Percentiles rank a stretch among this genome's conserved stretches.
Conservation (phyloP, 1,140 invertebrate genomes). For the Drosophila yakuba region DNA sequence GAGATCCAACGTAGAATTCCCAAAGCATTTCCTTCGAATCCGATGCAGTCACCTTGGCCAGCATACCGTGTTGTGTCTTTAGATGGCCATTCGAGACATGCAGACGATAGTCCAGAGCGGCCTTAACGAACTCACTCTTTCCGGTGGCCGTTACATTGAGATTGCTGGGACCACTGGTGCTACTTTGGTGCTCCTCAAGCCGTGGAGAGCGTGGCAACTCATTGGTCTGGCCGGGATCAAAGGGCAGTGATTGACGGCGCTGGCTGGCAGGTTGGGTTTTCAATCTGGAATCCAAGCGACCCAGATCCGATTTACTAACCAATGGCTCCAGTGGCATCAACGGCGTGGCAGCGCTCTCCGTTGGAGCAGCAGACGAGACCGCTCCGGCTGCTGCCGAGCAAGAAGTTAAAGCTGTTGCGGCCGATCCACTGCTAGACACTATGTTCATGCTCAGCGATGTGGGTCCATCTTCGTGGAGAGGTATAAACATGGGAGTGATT, state of each 20-base stretch:
- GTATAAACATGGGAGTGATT: slow-evolving; percentile 98
- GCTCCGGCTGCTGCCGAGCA: slow-evolving; percentile 1
- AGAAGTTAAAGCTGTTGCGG: slow-evolving; percentile 5
- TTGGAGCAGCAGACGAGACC: slow-evolving; percentile 1
- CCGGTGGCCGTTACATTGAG: slow-evolving; percentile 60
- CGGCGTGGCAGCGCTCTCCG: slow-evolving; percentile 26
- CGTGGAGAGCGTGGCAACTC: slow-evolving; percentile 10
- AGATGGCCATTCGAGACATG: slow-evolving; percentile 72
- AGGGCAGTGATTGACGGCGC: slow-evolving; percentile 26
- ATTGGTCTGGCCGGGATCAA: slow-evolving; percentile 4
- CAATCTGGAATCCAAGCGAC: slow-evolving; percentile 34
- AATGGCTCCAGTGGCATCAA: slow-evolving; percentile 25
- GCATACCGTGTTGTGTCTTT: slow-evolving; percentile 69
- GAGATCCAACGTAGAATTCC: slow-evolving; percentile 73
- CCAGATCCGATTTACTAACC: slow-evolving; percentile 26
- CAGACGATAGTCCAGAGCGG: slow-evolving; percentile 67
- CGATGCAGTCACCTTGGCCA: slow-evolving; percentile 69
- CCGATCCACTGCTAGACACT: slow-evolving; percentile 16
- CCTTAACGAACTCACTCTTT: slow-evolving; percentile 72
- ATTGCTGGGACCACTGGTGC: slow-evolving; percentile 46
- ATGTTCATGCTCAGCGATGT: slow-evolving; percentile 5
- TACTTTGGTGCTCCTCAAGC: slow-evolving; percentile 52
- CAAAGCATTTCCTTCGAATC: slow-evolving; percentile 45
- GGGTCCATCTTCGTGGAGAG: slow-evolving; percentile 88
- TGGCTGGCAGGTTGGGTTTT: slow-evolving; percentile 22